These are phyloP conservation scores for Drosophila parthenogenetica DNA, from an alignment of 2,888 invertebrate species.

Conservation along the genomic window DNA sequence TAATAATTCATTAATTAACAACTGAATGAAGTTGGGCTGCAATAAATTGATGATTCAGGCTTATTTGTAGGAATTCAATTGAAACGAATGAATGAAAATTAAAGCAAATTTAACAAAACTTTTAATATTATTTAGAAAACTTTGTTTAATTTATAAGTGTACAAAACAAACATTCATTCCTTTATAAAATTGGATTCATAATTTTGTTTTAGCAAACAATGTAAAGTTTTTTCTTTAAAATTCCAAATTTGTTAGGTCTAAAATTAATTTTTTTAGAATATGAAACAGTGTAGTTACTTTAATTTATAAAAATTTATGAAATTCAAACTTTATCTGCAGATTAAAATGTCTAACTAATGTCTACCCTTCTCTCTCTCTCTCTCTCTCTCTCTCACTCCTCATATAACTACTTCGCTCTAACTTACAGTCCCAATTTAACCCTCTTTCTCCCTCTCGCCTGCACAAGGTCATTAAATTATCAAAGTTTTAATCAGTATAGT, in stretches of 20 bases:
- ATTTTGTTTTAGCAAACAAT: too few species aligned
- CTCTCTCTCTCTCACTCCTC: not conserved
- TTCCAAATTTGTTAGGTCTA: too few species aligned
- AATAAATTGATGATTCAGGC: not conserved
- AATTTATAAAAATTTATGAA: not conserved
- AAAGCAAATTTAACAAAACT: too few species aligned
- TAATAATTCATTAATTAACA: not conserved
- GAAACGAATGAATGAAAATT: too few species aligned
- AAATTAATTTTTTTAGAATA: too few species aligned
- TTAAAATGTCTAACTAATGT: not conserved
- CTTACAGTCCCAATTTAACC: not conserved
- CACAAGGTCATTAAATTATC: slow-evolving; percentile 22
- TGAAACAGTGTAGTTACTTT: too few species aligned
- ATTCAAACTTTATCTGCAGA: too few species aligned
- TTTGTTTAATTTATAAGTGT: too few species aligned
- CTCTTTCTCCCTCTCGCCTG: not conserved
- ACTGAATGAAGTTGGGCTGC: not conserved
- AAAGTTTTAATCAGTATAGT: slow-evolving; percentile 6
- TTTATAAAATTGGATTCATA: too few species aligned
- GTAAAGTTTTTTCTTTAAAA: too few species aligned
- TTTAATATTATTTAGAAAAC: too few species aligned
- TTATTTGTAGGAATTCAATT: not conserved
- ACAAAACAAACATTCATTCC: too few species aligned
- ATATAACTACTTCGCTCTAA: not conserved
- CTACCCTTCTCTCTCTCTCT: not conserved